phyloP scores from a whole-genome alignment of 1,140 invertebrate species.

The Subanguina moxae region DNA sequence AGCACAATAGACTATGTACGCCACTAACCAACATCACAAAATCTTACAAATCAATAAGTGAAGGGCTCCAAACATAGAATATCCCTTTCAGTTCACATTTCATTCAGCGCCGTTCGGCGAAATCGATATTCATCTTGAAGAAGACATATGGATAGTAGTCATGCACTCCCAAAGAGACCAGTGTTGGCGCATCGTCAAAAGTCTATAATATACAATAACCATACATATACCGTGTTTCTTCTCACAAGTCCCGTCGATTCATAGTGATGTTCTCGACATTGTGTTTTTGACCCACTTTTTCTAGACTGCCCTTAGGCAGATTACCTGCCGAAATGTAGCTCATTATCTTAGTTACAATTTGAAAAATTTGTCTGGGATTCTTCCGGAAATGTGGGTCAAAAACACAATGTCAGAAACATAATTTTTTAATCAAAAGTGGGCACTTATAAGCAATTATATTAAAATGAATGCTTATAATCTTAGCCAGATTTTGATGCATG shows the following conservation, averaged over 20 bases:
- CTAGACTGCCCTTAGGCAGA: too few species aligned
- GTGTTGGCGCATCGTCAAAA: slow-evolving; percentile 56
- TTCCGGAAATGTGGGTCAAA: too few species aligned
- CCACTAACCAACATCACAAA: background rate
- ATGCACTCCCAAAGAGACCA: slow-evolving; percentile 57
- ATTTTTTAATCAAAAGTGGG: too few species aligned
- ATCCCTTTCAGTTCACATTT: background rate
- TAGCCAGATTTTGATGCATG: too few species aligned
- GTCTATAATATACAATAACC: slow-evolving; percentile 39
- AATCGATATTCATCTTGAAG: slow-evolving; percentile 59
- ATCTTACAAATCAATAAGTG: background rate
- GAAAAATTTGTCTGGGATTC: too few species aligned
- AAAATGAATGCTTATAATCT: too few species aligned
- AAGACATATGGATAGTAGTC: slow-evolving; percentile 59
- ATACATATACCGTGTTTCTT: background rate
- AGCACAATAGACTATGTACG: background rate
- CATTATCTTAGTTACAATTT: too few species aligned
- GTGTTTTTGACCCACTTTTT: too few species aligned
- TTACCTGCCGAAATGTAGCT: slow-evolving; percentile 7
- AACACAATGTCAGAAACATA: too few species aligned
- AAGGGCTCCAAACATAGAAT: background rate
- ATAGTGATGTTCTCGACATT: too few species aligned
- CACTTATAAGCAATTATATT: too few species aligned
- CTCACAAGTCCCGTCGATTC: background rate
- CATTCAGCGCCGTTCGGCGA: slow-evolving; percentile 39